A percentile compares a stretch with the other conserved stretches of the same genome.
Conservation (phyloP, 2,113 vertebrate genomes). For the Alectura lathami region DNA sequence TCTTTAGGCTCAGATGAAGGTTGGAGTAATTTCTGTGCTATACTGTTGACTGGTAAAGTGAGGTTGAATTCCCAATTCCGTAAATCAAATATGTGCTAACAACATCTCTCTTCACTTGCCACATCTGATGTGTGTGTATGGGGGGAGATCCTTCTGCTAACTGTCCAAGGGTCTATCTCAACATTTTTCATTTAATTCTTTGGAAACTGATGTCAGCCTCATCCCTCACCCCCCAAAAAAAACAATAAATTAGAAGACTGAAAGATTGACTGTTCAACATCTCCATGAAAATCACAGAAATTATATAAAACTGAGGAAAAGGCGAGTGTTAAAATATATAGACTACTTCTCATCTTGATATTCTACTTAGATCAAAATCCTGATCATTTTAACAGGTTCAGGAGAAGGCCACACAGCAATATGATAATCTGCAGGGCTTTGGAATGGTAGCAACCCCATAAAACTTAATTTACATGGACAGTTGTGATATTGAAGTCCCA, state of each 20-base stretch:
- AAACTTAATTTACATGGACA: slow-evolving; percentile 29
- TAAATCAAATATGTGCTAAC: neutral
- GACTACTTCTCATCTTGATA: neutral
- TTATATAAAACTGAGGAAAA: neutral
- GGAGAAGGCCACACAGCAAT: neutral
- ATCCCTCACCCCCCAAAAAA: fast-evolving
- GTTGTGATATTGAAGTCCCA: slow-evolving; percentile 16
- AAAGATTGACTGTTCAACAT: neutral
- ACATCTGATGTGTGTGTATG: fast-evolving
- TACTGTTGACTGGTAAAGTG: neutral
- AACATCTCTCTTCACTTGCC: neutral
- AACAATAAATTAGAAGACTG: neutral
- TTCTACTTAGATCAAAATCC: slow-evolving; percentile 2
- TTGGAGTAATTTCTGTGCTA: neutral
- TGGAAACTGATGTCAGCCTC: neutral
- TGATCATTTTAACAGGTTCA: slow-evolving; percentile 26
- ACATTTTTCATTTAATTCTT: neutral
- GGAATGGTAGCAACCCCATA: neutral
- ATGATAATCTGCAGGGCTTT: slow-evolving; percentile 9
- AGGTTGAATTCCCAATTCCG: neutral
- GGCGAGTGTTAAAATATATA: neutral
- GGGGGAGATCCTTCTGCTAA: neutral
- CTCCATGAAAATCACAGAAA: neutral
- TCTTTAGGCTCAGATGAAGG: neutral
- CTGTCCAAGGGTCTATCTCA: neutral